These are phyloP conservation scores for Leucoma salicis DNA, from an alignment of 2,888 invertebrate species.

Conservation along the genomic window DNA sequence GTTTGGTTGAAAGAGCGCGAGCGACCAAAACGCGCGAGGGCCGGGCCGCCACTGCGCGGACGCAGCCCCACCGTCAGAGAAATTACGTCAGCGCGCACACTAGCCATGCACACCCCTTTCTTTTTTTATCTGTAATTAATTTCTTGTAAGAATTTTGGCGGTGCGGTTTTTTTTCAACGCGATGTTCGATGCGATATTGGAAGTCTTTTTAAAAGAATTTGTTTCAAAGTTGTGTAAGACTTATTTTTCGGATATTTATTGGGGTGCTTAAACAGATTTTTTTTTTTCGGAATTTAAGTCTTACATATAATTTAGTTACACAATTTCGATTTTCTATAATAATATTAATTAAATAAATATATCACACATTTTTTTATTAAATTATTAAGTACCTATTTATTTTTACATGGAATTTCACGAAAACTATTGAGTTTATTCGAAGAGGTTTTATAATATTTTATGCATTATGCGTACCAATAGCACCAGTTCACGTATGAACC, in stretches of 20 bases:
- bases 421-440: too few relatives aligned
- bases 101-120: conserved; percentile 72
- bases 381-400: too few relatives aligned
- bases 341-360: too few relatives aligned
- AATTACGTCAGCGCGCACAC: conserved; percentile 70
- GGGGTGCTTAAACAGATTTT: too few relatives aligned
- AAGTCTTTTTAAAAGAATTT: conserved; percentile 17
- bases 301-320: too few relatives aligned
- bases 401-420: too few relatives aligned
- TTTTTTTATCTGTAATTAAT: conserved; percentile 75
- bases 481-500: conserved; percentile 13
- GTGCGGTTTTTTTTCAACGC: conserved; percentile 46
- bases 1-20: conserved; percentile 27
- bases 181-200: conserved; percentile 27
- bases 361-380: too few relatives aligned
- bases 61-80: conserved; percentile 56
- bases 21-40: conserved; percentile 64
- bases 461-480: neutral
- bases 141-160: conserved; percentile 72
- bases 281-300: too few relatives aligned
- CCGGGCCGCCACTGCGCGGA: conserved; percentile 62
- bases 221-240: too few relatives aligned
- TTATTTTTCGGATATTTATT: too few relatives aligned
- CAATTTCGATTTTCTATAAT: too few relatives aligned
- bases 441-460: too few relatives aligned